phyloP scores from a whole-genome alignment of 1,140 invertebrate genomes.

The Gryllus bimaculatus region DNA sequence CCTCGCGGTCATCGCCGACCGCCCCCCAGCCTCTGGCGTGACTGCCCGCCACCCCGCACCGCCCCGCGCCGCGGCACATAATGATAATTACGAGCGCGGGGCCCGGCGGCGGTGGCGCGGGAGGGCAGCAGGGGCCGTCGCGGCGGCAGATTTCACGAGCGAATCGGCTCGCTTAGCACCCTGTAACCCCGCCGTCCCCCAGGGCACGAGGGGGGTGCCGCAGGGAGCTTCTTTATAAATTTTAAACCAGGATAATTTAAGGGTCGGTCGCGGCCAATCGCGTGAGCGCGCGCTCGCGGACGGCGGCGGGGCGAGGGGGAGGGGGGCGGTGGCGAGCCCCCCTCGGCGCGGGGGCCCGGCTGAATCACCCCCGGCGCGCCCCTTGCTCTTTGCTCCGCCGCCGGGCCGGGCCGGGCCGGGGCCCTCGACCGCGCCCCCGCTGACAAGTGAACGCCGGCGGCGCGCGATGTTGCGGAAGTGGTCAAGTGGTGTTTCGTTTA shows the following conservation, averaged over 20 bases:
- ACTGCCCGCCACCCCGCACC: background rate
- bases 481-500: no score
- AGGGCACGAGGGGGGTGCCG: background rate
- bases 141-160: background rate
- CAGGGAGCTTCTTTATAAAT: background rate
- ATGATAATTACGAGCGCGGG: background rate
- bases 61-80: background rate
- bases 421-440: no score
- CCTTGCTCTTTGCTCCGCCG: no score
- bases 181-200: background rate
- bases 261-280: background rate
- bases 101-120: no score
- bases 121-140: background rate
- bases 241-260: slow-evolving; percentile 1
- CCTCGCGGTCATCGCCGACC: no score
- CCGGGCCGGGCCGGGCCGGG: no score
- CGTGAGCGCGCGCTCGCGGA: background rate
- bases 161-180: slow-evolving; percentile 2
- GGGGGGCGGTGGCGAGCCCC: no score
- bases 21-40: background rate
- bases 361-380: no score
- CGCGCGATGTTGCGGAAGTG: no score
- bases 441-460: no score
- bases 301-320: no score
- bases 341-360: no score